A percentile compares a stretch with the other conserved stretches of the same genome.
Evolutionary conservation across 2,113 vertebrate genomes (phyloP).

Genomic region (Periophthalmus modestus): DNA sequence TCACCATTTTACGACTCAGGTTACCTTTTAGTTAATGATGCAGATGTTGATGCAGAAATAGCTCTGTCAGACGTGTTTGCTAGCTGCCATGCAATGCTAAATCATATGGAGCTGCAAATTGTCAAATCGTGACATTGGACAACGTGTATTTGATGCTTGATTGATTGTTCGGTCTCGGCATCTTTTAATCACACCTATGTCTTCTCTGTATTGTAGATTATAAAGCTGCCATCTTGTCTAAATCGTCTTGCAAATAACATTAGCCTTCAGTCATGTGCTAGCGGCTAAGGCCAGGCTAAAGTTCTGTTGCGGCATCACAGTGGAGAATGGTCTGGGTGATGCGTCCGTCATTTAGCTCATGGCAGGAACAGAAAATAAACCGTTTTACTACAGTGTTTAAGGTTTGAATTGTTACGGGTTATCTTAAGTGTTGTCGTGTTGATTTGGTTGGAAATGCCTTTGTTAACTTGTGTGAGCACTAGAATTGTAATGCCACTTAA

Average conservation of each 20-base stretch:
- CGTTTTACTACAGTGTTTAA: neutral
- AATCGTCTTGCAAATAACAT: neutral
- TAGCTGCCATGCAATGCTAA: neutral
- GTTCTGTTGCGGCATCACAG: neutral
- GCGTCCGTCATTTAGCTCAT: neutral
- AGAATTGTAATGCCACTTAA: too few relatives aligned
- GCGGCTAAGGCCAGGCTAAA: neutral
- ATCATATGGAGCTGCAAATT: neutral
- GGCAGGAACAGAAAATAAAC: neutral
- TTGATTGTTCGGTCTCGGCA: neutral
- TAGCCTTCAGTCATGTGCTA: neutral
- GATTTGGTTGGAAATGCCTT: too few relatives aligned
- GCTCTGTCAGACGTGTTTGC: neutral
- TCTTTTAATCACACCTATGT: neutral
- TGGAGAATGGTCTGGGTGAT: neutral
- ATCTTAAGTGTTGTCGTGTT: too few relatives aligned
- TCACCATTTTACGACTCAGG: neutral
- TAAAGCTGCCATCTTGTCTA: neutral
- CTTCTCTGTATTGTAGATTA: neutral
- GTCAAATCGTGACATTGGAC: neutral
- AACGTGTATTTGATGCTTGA: neutral
- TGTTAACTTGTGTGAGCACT: too few relatives aligned
- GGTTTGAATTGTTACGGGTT: neutral
- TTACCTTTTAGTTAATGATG: neutral
- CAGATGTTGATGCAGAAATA: neutral